A percentile compares a stretch with the other conserved stretches of the same genome.
Evolutionary conservation across 2,113 vertebrate genomes (phyloP).

Genomic region (Dendropsophus ebraccatus): DNA sequence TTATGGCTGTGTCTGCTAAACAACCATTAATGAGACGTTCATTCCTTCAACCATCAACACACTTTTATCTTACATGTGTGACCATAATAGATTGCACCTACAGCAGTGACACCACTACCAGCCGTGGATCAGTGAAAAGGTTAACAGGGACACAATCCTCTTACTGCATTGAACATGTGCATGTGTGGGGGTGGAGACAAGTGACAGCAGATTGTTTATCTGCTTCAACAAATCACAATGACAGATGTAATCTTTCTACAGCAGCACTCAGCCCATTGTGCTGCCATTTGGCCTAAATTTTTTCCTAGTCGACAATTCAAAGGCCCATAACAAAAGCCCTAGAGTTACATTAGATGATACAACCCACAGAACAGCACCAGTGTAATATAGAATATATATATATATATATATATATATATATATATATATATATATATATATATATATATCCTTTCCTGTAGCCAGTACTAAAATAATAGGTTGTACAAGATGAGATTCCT

Average conservation of each 20-base stretch:
- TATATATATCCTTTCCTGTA: too few species aligned
- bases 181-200: constrained; percentile 44
- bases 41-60: too few species aligned
- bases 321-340: neutral
- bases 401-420: too few species aligned
- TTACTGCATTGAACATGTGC: constrained; percentile 68
- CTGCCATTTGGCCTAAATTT: constrained; percentile 4
- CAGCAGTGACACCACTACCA: neutral
- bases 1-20: too few species aligned
- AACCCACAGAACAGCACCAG: neutral
- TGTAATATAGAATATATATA: too few species aligned
- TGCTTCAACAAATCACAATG: constrained; percentile 11
- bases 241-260: constrained; percentile 10
- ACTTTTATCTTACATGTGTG: too few species aligned
- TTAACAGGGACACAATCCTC: constrained; percentile 88
- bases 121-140: constrained; percentile 30
- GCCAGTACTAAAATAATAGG: too few species aligned
- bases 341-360: neutral
- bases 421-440: neutral
- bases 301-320: neutral
- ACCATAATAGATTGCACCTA: neutral
- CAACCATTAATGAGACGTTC: too few species aligned
- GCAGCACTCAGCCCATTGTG: constrained; percentile 25
- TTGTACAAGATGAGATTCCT: too few species aligned
- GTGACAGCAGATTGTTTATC: constrained; percentile 47